Evolutionary conservation across 2,797 vertebrate species (phyloP).

Genomic region (Otolemur crassicaudatus): DNA sequence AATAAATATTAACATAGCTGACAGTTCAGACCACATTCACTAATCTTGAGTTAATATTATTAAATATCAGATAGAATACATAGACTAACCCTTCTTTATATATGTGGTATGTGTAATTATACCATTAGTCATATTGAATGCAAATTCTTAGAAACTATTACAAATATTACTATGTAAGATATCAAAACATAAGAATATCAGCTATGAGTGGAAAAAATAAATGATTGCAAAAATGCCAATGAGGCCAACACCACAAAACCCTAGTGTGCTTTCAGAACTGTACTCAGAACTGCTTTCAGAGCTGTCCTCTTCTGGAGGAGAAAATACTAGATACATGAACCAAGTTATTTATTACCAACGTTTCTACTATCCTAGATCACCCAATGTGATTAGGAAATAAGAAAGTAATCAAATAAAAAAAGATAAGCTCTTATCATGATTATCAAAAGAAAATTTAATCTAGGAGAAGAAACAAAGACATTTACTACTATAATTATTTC

Average conservation of each 20-base stretch:
- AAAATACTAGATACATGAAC: background rate
- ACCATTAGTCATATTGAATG: background rate
- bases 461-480: conserved; percentile 12
- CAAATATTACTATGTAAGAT: background rate
- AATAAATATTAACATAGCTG: background rate
- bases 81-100: background rate
- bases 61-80: background rate
- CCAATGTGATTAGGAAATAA: conserved; percentile 52
- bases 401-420: conserved; percentile 49
- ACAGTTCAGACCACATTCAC: background rate
- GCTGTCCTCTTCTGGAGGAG: background rate
- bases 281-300: too few species aligned
- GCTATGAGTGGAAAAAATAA: background rate
- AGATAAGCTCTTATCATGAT: conserved; percentile 43
- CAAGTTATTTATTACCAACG: background rate
- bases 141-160: conserved; percentile 49
- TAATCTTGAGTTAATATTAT: conserved; percentile 24
- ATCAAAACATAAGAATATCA: background rate
- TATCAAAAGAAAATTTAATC: conserved; percentile 61
- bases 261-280: background rate
- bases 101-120: background rate
- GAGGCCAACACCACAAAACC: background rate
- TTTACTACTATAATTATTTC: conserved; percentile 11
- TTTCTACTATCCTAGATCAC: conserved; percentile 6
- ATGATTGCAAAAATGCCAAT: background rate